Percentiles rank a stretch among this genome's conserved stretches.
phyloP scores from a whole-genome alignment of 2,797 vertebrate genomes.

The Cichlasoma orientale region DNA sequence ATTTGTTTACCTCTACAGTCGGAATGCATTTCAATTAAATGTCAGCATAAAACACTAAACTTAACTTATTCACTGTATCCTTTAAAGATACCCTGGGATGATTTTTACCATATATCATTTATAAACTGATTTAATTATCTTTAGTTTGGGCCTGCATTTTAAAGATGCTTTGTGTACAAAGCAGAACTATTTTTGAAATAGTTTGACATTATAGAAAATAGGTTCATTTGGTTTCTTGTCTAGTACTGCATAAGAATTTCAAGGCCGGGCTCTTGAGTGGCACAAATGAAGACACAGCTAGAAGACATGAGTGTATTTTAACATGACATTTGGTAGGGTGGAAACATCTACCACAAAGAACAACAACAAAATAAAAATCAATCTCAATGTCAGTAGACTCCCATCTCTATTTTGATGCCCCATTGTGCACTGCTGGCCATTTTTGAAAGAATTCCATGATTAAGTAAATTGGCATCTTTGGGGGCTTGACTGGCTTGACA shows the following conservation, averaged over 20 bases:
- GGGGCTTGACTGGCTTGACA: not conserved
- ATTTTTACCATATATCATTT: not conserved
- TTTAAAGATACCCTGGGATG: rapidly evolving
- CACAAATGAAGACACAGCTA: not conserved
- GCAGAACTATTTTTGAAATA: not conserved
- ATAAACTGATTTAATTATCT: not conserved
- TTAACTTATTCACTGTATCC: not conserved
- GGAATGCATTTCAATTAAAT: not conserved
- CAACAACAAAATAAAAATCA: not conserved
- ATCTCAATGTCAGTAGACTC: not conserved
- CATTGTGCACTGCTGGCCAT: not conserved
- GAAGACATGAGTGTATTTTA: not conserved
- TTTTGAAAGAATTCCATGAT: not conserved
- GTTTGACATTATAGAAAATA: not conserved
- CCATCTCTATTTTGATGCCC: not conserved
- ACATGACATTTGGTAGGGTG: not conserved
- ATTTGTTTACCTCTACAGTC: not conserved
- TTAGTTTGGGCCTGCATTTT: not conserved
- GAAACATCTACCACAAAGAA: not conserved
- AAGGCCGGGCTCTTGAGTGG: too few species aligned
- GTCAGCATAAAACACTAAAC: not conserved
- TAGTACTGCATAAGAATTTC: too few species aligned
- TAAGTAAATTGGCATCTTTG: not conserved
- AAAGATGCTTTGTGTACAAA: not conserved
- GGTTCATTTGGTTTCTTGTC: not conserved